Percentiles rank a stretch among this genome's conserved stretches.
These are phyloP conservation scores for Acanthurus lineatus DNA, from an alignment of 2,797 vertebrate species.

Conservation along the genomic window DNA sequence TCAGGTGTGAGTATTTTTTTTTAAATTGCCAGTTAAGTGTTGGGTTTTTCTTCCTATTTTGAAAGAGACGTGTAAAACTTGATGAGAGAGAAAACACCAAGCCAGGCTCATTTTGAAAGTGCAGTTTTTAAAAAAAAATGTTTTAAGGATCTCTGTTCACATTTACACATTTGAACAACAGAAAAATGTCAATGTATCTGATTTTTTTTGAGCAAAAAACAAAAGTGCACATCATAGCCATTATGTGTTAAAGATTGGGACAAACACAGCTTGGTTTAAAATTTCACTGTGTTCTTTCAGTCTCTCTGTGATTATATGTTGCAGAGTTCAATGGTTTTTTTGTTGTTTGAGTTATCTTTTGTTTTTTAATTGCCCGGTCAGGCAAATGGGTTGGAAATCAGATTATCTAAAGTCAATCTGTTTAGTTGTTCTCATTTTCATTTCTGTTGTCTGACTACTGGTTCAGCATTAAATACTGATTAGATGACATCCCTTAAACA, in stretches of 20 bases:
- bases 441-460: not conserved
- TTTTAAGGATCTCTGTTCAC: not conserved
- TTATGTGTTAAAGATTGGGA: not conserved
- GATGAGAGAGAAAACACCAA: slow-evolving; percentile 6
- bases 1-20: slow-evolving; percentile 7
- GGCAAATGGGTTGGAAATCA: too few species aligned
- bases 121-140: not conserved
- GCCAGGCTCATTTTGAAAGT: not conserved
- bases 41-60: slow-evolving; percentile 33
- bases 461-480: not conserved
- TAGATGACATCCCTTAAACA: not conserved
- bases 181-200: not conserved
- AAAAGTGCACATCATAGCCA: not conserved
- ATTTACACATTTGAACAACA: not conserved
- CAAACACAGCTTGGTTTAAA: not conserved
- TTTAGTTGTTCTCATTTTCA: not conserved
- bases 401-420: too few species aligned
- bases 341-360: not conserved
- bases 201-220: not conserved
- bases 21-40: not conserved
- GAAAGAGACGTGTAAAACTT: not conserved
- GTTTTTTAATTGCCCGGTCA: not conserved
- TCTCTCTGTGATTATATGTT: not conserved
- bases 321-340: too few species aligned
- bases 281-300: not conserved